Conservation (phyloP, 2,797 vertebrate species). For the Micrastur ruficollis region DNA sequence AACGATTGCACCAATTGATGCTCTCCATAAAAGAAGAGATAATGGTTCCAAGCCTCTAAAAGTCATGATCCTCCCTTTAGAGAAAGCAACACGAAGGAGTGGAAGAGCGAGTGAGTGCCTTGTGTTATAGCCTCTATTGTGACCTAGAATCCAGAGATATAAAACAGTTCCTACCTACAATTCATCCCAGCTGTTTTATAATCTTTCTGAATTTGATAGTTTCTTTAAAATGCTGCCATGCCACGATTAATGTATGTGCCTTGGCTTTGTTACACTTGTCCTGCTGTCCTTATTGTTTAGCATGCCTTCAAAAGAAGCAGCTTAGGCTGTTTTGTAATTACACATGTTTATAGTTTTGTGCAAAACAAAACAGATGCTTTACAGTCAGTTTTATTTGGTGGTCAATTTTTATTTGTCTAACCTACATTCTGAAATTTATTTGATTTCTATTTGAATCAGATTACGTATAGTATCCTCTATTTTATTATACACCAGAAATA, state of each 20-base stretch:
- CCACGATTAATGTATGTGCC: neutral
- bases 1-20: neutral
- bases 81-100: neutral
- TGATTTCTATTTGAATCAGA: neutral
- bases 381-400: neutral
- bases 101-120: neutral
- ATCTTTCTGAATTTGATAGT: slow-evolving; percentile 19
- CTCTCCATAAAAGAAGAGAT: neutral
- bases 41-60: neutral
- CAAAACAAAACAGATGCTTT: slow-evolving; percentile 22
- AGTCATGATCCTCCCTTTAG: neutral
- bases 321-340: neutral
- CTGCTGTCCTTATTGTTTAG: slow-evolving; percentile 9
- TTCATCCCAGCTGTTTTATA: slow-evolving; percentile 44
- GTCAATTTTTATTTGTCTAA: neutral
- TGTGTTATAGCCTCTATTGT: neutral
- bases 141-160: slow-evolving; percentile 43
- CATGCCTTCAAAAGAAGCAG: neutral
- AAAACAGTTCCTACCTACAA: neutral
- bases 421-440: neutral
- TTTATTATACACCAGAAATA: neutral
- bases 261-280: slow-evolving; percentile 15
- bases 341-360: neutral
- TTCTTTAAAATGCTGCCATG: slow-evolving; percentile 31
- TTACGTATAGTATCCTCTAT: neutral